Base-by-base conservation (phyloP, 2,113 vertebrate genomes). In the Ictidomys tridecemlineatus region DNA sequence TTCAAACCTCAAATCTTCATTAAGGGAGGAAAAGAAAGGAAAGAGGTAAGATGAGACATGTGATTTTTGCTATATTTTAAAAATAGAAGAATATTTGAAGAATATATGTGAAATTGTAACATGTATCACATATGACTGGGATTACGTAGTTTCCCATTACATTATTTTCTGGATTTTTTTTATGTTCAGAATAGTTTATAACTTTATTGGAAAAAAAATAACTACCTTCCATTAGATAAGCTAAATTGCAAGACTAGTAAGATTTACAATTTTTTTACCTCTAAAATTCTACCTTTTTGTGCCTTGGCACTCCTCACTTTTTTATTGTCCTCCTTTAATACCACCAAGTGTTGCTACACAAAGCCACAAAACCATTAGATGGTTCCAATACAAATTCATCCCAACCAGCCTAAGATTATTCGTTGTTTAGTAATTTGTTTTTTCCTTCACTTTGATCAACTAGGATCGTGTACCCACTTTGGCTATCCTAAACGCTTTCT, bases 1-100 rank as follows among this genome's bases (percentile, higher is more conserved):
- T 96, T 7, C 76, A 93, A 96, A 80, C 13, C 42, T 95, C 86
- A 95, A 82, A 85, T 82, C 32, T 91, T 96, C 63, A 92, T 73
- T 94, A 93, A 93, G 53, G 32, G 45, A 65, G 78, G 28, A 77
- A 92, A 82, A 58, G 20, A 86, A 79, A 9, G 53, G 7, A 84
- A 42, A 92, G 14, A 20, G 1, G 65, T 32, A 86, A 63, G 17
- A n/a, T 30, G 77, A 30, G 83, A 85, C 10, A 11, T 79, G 6
- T 53, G 5, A 18, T 45, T 85, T 95, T 58, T 61, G 32, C 42
- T 91, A 32, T 84, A 26, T 93, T 93, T 82, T 61, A 87, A 69
- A 53, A 86, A 89, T 4, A 82, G 22, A 63, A 63, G 6, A 90
- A 7, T 51, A 70, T 86, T 74, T 48, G 30, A 95, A 96, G 53